A percentile compares a stretch with the other conserved stretches of the same genome.
Conservation (phyloP, 92 coral and sea anemone genomes). For the Porites divaricata region DNA sequence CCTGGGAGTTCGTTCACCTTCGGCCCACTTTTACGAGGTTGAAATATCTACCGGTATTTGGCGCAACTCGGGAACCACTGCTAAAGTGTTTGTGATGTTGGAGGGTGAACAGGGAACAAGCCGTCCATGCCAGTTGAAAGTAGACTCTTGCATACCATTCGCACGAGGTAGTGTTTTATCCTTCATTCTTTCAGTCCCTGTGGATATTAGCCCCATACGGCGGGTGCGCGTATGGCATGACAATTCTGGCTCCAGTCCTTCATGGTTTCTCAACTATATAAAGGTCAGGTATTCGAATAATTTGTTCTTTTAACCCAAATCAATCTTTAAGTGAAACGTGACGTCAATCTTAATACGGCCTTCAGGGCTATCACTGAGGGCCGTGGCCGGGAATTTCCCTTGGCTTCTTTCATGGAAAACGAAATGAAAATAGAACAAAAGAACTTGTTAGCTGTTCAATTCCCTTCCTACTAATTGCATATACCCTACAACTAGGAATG, state of each 20-base stretch:
- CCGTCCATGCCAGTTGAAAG: conserved; percentile 52
- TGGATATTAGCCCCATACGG: conserved; percentile 51
- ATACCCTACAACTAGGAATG: no score
- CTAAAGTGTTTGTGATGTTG: conserved; percentile 62
- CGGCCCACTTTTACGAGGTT: conserved; percentile 42
- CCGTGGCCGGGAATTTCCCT: no score
- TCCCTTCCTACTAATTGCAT: no score
- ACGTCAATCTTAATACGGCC: no score
- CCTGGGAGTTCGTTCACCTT: conserved; percentile 36
- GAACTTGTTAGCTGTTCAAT: no score
- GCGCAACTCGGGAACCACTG: conserved; percentile 73
- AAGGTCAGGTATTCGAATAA: background rate
- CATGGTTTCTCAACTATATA: conserved; percentile 74
- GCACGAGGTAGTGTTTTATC: conserved; percentile 68
- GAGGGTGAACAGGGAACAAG: conserved; percentile 57
- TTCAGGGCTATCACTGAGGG: no score
- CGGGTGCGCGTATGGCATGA: conserved; percentile 84
- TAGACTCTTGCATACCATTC: conserved; percentile 60
- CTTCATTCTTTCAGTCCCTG: conserved; percentile 54
- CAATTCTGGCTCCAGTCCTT: conserved; percentile 73
- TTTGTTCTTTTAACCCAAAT: no score
- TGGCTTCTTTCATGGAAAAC: no score
- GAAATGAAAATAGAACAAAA: no score
- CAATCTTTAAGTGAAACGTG: no score
- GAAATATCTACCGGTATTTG: conserved; percentile 66